Evolutionary conservation across 2,888 invertebrate species (phyloP), one percentile per base, ranked within the genome.

Genomic region (Panzeria rudis): DNA sequence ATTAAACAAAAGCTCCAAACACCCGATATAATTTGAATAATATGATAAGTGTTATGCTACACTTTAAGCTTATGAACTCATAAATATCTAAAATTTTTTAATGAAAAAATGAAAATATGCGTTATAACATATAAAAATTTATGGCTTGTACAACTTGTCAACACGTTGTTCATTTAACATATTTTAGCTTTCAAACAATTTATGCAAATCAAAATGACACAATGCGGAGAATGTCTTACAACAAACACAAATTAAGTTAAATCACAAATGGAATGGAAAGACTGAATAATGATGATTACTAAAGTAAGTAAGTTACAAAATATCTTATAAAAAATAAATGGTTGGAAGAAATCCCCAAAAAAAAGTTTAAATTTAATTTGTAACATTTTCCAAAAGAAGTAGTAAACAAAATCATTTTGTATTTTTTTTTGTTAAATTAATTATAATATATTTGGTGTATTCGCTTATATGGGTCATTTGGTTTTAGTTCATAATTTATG

Each of bases 401-500:
- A 20, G 6, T 3, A 13, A n/a, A 62, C 35, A 35, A n/a, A 3
- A 23, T 15, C 2, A 13, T 44, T 52, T 32, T 59, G 71, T 81
- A 75, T 56, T 76, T 82, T 56, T 38, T 23, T 72, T 15, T 75
- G 11, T 11, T 38, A 11, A 62, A 20, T 78, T 69, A 64, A 78
- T 69, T 76, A 78, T 80, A 66, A 25, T 72, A 47, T 38, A 25
- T 50, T 52, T 64, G 50, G 20, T 61, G 11, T 41, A 59, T 77
- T 68, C n/a, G 32, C 1, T 20, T 75, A n/a, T 52, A 15, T 23
- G 35, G 52, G 44, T 66, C 61, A 72, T 84, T 79, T 59, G 69
- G 44, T 64, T 75, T 61, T 20, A 68, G 62, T 41, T 71, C 47
- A 78, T 78, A 85, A 80, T 72, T 86, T 86, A 86, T 86, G 86